A percentile compares a stretch with the other conserved stretches of the same genome.
Conservation (phyloP, 2,888 invertebrate species). For the Hyposoter dolosus region DNA sequence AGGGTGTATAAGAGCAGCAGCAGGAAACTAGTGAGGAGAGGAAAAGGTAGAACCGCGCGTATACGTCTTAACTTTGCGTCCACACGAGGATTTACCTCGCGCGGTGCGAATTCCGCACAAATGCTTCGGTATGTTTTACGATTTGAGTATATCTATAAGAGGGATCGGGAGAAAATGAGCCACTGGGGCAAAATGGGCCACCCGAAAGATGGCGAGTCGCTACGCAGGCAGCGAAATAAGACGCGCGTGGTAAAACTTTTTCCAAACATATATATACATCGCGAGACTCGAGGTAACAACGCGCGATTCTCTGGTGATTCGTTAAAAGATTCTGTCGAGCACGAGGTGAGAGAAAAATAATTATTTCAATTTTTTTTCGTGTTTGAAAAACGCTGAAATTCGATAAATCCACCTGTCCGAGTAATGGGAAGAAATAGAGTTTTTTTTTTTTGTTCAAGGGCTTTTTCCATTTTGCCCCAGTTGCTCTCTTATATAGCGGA, state of each 20-base stretch:
- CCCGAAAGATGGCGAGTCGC: neutral
- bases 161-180: neutral
- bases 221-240: neutral
- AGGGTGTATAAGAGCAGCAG: neutral
- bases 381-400: too few relatives aligned
- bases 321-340: neutral
- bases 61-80: constrained; percentile 50
- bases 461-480: neutral
- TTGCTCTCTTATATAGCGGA: neutral
- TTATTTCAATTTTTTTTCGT: too few relatives aligned
- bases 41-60: constrained; percentile 3
- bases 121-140: constrained; percentile 2
- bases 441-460: neutral
- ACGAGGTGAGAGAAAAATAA: too few relatives aligned
- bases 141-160: neutral
- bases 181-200: neutral
- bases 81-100: constrained; percentile 31
- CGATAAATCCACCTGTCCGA: too few relatives aligned
- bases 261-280: too few relatives aligned
- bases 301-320: neutral
- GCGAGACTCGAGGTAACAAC: neutral
- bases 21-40: constrained; percentile 2
- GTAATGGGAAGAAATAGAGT: too few relatives aligned
- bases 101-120: neutral
- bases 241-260: neutral